Conservation (phyloP, 92 coral and sea anemone species). For the Desmophyllum pertusum region DNA sequence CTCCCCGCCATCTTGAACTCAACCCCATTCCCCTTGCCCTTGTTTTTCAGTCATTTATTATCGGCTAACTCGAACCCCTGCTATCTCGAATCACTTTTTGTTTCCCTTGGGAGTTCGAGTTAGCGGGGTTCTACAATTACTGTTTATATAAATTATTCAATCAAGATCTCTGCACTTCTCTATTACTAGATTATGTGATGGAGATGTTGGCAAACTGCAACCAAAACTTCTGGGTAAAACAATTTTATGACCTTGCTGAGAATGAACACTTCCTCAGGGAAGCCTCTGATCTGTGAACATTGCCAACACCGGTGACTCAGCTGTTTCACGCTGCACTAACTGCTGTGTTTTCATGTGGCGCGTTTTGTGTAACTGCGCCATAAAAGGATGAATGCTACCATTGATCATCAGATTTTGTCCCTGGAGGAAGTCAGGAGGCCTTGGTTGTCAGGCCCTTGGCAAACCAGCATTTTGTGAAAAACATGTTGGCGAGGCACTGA, state of each 20-base stretch:
- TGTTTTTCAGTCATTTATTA: too few species aligned
- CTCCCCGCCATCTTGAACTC: too few species aligned
- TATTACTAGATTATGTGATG: slow-evolving; percentile 37
- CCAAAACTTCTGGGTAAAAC: slow-evolving; percentile 76
- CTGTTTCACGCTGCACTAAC: slow-evolving; percentile 55
- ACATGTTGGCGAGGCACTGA: slow-evolving; percentile 65
- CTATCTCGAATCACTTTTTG: too few species aligned
- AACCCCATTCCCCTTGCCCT: too few species aligned
- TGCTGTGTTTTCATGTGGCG: slow-evolving; percentile 65
- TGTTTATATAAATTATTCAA: neutral
- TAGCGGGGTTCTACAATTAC: too few species aligned
- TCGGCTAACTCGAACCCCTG: too few species aligned
- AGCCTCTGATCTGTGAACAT: slow-evolving; percentile 51
- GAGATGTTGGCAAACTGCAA: slow-evolving; percentile 56
- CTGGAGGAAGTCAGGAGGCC: slow-evolving; percentile 57
- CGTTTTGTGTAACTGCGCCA: slow-evolving; percentile 68
- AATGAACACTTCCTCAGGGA: slow-evolving; percentile 10
- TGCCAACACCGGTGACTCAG: slow-evolving; percentile 56
- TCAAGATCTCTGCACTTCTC: neutral
- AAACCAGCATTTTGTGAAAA: slow-evolving; percentile 68
- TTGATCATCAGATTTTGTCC: slow-evolving; percentile 53
- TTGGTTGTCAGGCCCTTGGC: slow-evolving; percentile 53
- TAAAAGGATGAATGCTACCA: slow-evolving; percentile 44
- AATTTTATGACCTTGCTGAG: slow-evolving; percentile 53
- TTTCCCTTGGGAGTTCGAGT: too few species aligned